Base-by-base conservation (phyloP, 1,140 invertebrate genomes). In the Zaprionus kolodkinae region DNA sequence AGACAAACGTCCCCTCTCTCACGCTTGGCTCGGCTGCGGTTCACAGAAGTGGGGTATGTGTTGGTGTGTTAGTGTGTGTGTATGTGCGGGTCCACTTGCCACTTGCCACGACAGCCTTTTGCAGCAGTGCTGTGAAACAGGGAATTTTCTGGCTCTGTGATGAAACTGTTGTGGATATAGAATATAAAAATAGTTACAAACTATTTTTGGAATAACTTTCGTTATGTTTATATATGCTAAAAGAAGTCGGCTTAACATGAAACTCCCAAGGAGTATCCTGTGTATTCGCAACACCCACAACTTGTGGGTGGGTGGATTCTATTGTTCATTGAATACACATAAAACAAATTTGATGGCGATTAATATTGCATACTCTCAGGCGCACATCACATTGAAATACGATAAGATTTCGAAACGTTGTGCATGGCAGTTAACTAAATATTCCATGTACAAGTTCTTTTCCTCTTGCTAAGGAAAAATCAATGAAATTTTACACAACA, bases 51-150 rank as follows among this genome's bases (percentile, higher is more conserved):
- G 45, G 56, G 64, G 71, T 82, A 60, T 81, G 62, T 72, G 75
- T 64, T 54, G 65, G 40, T 59, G 64, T 69, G 25, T 72, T 56
- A 61, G 43, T 63, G 45, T 81, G 68, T 84, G 55, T 79, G 66
- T 88, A 68, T 89, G 80, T 85, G 77, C 65, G 83, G 76, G 67
- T 81, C 63, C 83, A 87, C 77, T 88, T 89, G 85, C 63, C 83
- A 87, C 77, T 88, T 89, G 85, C 84, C 84, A 88, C 84, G 84
- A 88, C 80, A 77, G 78, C 83, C 84, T 79, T 81, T 89, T 81
- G 66, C 72, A 72, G 72, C 65, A 68, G 48, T 40, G 57, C 59
- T 75, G 43, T 70, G 12, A 40, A 70, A 55, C 48, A 52, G 80
- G 84, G 80, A 89, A 81, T 89, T 62, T 72, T 78, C 81, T 84